A percentile compares a stretch with the other conserved stretches of the same genome.
Conservation (phyloP, 2,888 invertebrate species). For the Thecocarcelia acutangulata region DNA sequence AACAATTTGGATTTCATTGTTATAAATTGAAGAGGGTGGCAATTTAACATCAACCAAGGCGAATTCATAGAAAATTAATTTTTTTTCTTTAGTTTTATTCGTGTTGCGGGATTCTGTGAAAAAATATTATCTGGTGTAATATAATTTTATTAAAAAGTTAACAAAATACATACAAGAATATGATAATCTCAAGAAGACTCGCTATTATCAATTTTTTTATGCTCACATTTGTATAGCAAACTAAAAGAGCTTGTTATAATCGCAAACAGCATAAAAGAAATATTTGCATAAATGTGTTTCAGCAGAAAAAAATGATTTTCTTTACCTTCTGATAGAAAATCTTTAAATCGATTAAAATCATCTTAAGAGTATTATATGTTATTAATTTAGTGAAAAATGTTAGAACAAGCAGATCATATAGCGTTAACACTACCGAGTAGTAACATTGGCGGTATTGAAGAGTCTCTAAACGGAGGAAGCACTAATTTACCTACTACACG, state of each 20-base stretch:
- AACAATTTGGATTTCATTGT: too few species aligned
- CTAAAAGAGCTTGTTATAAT: not conserved
- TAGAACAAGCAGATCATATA: constrained; percentile 78
- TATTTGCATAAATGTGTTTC: not conserved
- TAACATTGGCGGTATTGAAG: constrained; percentile 71
- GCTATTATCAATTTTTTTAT: too few species aligned
- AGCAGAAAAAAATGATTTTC: constrained; percentile 26
- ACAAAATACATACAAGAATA: not conserved
- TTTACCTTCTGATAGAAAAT: not conserved
- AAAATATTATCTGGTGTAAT: not conserved
- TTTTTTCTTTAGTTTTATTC: constrained; percentile 8
- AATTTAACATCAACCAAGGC: too few species aligned
- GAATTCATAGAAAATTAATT: not conserved
- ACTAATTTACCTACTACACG: constrained; percentile 71
- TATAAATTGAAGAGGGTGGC: too few species aligned
- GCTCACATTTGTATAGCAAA: too few species aligned
- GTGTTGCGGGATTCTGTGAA: constrained; percentile 39
- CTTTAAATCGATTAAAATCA: constrained; percentile 18
- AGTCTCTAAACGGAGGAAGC: constrained; percentile 57
- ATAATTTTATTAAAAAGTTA: not conserved
- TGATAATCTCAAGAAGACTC: too few species aligned
- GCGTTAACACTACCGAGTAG: constrained; percentile 75
- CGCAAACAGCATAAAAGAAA: not conserved
- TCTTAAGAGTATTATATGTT: not conserved
- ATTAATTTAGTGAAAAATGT: constrained; percentile 55